Percentiles rank a stretch among this genome's conserved stretches.
phyloP scores from a whole-genome alignment of 1,140 invertebrate species.

The Drosophila chauvacae region DNA sequence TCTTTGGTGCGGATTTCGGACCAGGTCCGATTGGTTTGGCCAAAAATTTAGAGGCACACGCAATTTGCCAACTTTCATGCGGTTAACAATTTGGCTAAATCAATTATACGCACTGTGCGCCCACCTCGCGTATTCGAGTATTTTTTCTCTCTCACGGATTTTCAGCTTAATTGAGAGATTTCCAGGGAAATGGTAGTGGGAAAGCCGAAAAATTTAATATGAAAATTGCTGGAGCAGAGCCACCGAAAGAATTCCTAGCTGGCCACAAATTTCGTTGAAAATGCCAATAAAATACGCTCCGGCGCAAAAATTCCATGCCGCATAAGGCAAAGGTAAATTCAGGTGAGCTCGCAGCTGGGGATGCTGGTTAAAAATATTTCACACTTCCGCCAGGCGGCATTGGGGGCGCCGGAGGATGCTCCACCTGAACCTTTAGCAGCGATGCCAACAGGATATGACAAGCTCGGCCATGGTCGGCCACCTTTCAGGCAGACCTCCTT shows the following conservation, averaged over 20 bases:
- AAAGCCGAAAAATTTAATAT: conserved; percentile 49
- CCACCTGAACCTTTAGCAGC: conserved; percentile 51
- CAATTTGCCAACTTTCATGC: conserved; percentile 70
- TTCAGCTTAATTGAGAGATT: conserved; percentile 69
- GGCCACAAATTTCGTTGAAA: conserved; percentile 71
- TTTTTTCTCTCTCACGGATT: conserved; percentile 17
- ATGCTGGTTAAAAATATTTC: conserved; percentile 66
- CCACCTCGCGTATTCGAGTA: conserved; percentile 18
- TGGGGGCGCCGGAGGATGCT: conserved; percentile 1
- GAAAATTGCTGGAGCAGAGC: conserved; percentile 43
- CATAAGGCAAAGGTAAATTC: conserved; percentile 55
- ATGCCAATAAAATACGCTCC: conserved; percentile 79
- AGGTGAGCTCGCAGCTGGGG: conserved; percentile 13
- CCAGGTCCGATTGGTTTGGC: conserved; percentile 1
- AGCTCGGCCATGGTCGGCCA: conserved; percentile 41
- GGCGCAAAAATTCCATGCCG: conserved; percentile 71
- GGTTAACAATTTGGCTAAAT: conserved; percentile 78
- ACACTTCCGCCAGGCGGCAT: conserved; percentile 62
- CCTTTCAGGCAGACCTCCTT: neutral
- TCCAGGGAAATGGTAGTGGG: conserved; percentile 25
- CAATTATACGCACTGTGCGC: conserved; percentile 64
- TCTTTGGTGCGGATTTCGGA: conserved; percentile 13
- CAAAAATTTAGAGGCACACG: conserved; percentile 31
- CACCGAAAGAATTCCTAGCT: conserved; percentile 54
- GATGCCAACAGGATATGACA: conserved; percentile 79